These are phyloP conservation scores for Drosophila falleni DNA, from an alignment of 2,888 invertebrate genomes.

Conservation along the genomic window DNA sequence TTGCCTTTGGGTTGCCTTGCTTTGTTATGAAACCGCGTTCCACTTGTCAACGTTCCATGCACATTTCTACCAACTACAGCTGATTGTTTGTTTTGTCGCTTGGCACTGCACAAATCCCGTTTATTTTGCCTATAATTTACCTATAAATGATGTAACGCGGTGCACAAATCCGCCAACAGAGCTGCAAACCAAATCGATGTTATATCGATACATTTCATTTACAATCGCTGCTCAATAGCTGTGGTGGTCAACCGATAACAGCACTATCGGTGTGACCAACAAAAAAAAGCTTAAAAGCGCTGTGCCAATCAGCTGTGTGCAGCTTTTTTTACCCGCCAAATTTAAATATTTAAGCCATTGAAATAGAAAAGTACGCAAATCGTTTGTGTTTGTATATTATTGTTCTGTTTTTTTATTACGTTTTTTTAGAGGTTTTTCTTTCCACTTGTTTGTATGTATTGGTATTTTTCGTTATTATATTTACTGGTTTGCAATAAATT, in stretches of 20 bases:
- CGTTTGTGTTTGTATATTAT: slow-evolving; percentile 65
- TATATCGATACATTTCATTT: slow-evolving; percentile 12
- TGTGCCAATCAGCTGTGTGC: background rate
- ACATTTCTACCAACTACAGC: slow-evolving; percentile 36
- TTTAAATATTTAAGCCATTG: background rate
- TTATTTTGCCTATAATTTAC: slow-evolving; percentile 46
- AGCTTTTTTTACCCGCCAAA: background rate
- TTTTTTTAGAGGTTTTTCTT: slow-evolving; percentile 58
- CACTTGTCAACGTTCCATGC: slow-evolving; percentile 42
- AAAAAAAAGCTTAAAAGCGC: slow-evolving; percentile 14
- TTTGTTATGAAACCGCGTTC: slow-evolving; percentile 40
- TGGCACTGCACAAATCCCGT: slow-evolving; percentile 31
- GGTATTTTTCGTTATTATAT: slow-evolving; percentile 66
- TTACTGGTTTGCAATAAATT: slow-evolving; percentile 77
- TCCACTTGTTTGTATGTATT: slow-evolving; percentile 68
- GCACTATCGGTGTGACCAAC: background rate
- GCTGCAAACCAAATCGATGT: slow-evolving; percentile 15
- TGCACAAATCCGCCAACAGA: slow-evolving; percentile 32
- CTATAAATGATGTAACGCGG: slow-evolving; percentile 65
- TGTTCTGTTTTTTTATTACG: slow-evolving; percentile 71
- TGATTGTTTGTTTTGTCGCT: slow-evolving; percentile 30
- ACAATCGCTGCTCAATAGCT: background rate
- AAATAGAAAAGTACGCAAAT: background rate
- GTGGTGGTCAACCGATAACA: slow-evolving; percentile 39
- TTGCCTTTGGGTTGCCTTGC: slow-evolving; percentile 28